Base-by-base conservation (phyloP, 2,888 invertebrate species). In the Taenaris catops region DNA sequence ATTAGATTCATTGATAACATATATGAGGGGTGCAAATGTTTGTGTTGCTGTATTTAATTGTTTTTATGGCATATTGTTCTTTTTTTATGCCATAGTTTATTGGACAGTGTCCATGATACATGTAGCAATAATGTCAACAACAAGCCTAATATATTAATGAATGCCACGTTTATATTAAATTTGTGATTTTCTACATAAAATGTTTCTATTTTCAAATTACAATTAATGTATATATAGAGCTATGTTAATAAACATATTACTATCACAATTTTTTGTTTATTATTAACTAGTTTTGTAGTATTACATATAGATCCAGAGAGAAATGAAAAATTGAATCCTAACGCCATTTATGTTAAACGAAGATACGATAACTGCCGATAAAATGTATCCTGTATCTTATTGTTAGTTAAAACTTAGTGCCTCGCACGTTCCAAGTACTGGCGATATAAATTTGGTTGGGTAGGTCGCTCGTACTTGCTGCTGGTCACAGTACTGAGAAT, bases 191-290 rank as follows among this genome's bases (percentile, higher is more conserved):
- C 72, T 75, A 72, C 59, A 63, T 71, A 60, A 72, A 74, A 73
- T 72, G 69, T 83, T 80, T 76, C 71, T 79, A 83, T 79, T 79
- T 72, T 79, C 60, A 74, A 83, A 76, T 73, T 72, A 74, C 71
- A 73, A 81, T 80, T 63, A 81, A 73, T 83, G 80, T 84, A 81
- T 80, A 81, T 81, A 57, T 53, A 81, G 68, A 71, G 69, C 62
- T 76, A 76, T 84, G 83, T 83, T 83, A 86, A 81, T 84, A 86
- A 86, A 86, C 75, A 71, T 74, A 81, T 78, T 75, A 76, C 72
- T 63, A 67, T 70, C 78, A 78, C 65, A 63, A 58, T 42, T 46
- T 45, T 37, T 24, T 20, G 20, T 21, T 45, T 55, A 56, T 65
- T 50, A n/a, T n/a, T n/a, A n/a, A n/a, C n/a, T n/a, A n/a, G n/a